phyloP scores from a whole-genome alignment of 2,113 vertebrate genomes.

The Planiliza haematocheilus region DNA sequence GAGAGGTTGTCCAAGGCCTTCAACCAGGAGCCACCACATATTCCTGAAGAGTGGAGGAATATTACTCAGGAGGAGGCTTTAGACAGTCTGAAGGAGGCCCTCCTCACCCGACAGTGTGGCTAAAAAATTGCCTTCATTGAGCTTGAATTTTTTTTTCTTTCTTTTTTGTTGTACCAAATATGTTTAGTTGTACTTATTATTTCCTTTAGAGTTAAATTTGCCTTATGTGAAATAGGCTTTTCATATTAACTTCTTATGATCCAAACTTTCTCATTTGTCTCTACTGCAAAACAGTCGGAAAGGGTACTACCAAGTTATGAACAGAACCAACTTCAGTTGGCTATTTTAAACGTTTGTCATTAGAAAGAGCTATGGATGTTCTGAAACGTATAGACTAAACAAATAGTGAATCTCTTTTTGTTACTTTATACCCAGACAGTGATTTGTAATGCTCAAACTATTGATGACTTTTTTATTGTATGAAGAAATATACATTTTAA shows the following conservation, averaged over 20 bases:
- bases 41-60: conserved; percentile 72
- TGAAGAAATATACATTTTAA: too few relatives aligned
- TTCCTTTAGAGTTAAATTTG: background rate
- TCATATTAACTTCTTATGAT: background rate
- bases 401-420: background rate
- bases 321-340: background rate
- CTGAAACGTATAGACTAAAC: too few relatives aligned
- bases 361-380: too few relatives aligned
- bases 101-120: conserved; percentile 13
- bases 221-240: conserved; percentile 2
- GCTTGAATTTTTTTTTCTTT: too few relatives aligned
- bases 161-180: too few relatives aligned
- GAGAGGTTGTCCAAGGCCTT: conserved; percentile 72
- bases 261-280: background rate
- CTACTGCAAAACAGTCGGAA: background rate
- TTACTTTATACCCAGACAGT: background rate
- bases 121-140: background rate
- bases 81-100: conserved; percentile 59
- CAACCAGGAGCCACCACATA: conserved; percentile 38
- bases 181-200: too few relatives aligned
- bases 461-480: too few relatives aligned
- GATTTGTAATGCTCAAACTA: background rate
- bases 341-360: background rate
- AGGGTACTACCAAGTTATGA: background rate
- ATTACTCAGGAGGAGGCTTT: conserved; percentile 73